Conservation (phyloP, 2,888 invertebrate species). For the Diabrotica balteata region DNA sequence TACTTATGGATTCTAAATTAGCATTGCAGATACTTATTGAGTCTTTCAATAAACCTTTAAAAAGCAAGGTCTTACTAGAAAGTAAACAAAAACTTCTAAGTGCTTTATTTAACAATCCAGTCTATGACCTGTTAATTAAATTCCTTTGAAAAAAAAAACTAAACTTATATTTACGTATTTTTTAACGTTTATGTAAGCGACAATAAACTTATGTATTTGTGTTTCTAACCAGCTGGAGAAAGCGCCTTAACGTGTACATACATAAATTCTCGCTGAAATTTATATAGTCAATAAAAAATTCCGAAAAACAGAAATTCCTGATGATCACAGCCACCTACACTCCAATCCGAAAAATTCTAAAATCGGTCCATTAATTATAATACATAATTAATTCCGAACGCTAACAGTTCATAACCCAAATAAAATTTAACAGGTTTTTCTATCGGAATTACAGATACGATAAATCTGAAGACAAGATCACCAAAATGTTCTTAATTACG, state of each 20-base stretch:
- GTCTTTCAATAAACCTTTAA: too few species aligned
- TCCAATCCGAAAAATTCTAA: constrained; percentile 1
- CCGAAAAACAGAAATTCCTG: background rate
- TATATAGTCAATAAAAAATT: constrained; percentile 1
- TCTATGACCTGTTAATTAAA: too few species aligned
- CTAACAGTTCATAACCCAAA: constrained; percentile 5
- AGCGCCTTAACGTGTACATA: background rate
- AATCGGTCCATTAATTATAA: background rate
- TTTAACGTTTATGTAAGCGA: too few species aligned
- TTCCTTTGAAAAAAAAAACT: too few species aligned
- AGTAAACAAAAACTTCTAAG: too few species aligned
- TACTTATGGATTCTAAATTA: too few species aligned
- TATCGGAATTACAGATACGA: background rate
- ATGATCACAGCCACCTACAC: constrained; percentile 1
- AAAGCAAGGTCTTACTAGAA: too few species aligned
- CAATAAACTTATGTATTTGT: too few species aligned
- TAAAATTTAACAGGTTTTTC: constrained; percentile 7
- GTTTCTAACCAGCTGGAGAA: too few species aligned
- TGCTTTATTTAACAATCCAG: too few species aligned
- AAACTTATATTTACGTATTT: too few species aligned
- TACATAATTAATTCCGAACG: background rate
- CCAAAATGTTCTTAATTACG: constrained; percentile 13
- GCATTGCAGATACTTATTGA: too few species aligned
- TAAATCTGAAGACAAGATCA: constrained; percentile 14
- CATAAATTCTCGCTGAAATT: background rate